Evolutionary conservation across 2,888 invertebrate species (phyloP).

Genomic region (Blastobasis lacticolella): DNA sequence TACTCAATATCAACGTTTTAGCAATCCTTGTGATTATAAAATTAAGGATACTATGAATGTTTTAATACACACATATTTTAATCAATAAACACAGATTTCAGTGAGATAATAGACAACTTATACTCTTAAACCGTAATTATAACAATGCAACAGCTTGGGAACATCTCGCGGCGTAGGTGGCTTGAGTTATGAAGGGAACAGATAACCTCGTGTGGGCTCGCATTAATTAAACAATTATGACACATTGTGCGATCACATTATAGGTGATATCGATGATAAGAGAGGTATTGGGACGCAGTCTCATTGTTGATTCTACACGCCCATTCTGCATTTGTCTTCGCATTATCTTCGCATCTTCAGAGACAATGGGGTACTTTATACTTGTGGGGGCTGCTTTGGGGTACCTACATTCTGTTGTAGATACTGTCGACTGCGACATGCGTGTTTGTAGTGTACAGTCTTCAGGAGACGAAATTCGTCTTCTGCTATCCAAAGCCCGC

Average conservation of each 20-base stretch:
- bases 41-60: too few relatives aligned
- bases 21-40: too few relatives aligned
- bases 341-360: neutral
- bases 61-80: neutral
- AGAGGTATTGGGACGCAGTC: conserved; percentile 23
- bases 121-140: too few relatives aligned
- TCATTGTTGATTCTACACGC: conserved; percentile 44
- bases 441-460: too few relatives aligned
- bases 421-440: too few relatives aligned
- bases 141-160: conserved; percentile 16
- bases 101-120: too few relatives aligned
- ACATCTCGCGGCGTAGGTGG: conserved; percentile 30
- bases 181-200: conserved; percentile 48
- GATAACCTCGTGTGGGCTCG: conserved; percentile 56
- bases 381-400: neutral
- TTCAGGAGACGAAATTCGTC: too few relatives aligned
- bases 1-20: too few relatives aligned
- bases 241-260: conserved; percentile 66
- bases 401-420: too few relatives aligned
- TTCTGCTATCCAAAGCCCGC: too few relatives aligned
- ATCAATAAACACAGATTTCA: too few relatives aligned
- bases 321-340: conserved; percentile 16
- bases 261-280: conserved; percentile 58
- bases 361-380: neutral
- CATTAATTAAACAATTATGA: conserved; percentile 73